These are phyloP conservation scores for Sitta carolinensis DNA, from an alignment of 2,797 vertebrate species.

Conservation along the genomic window DNA sequence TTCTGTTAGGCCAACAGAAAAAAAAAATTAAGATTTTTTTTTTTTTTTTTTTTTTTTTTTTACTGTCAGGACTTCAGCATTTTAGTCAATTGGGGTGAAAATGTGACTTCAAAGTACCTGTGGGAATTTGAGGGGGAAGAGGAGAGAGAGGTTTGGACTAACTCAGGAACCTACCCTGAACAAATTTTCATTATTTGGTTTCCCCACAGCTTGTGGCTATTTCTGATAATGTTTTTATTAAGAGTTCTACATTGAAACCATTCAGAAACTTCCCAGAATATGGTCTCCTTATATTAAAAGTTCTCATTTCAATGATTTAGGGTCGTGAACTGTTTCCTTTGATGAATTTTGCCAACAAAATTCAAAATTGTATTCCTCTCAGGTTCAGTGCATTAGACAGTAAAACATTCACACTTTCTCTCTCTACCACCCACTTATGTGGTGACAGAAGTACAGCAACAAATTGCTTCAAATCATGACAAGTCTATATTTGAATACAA, in stretches of 20 bases:
- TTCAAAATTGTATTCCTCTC: not conserved
- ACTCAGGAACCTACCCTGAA: not conserved
- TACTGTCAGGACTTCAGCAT: not conserved
- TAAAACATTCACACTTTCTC: not conserved
- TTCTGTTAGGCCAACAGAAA: not conserved
- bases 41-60: not conserved
- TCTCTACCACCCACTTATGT: not conserved
- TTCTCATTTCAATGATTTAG: not conserved
- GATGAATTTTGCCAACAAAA: not conserved
- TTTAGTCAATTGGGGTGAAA: not conserved
- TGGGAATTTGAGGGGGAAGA: not conserved
- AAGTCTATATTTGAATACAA: not conserved
- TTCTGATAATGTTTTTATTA: not conserved
- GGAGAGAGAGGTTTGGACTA: not conserved
- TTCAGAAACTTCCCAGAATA: rapidly evolving
- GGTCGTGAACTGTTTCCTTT: not conserved
- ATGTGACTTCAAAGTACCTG: not conserved
- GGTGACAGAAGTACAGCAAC: not conserved
- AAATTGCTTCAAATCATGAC: not conserved
- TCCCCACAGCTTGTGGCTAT: not conserved
- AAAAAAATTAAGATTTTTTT: not conserved
- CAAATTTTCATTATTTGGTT: not conserved
- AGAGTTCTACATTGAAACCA: not conserved
- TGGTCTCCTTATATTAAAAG: rapidly evolving
- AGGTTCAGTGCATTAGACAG: not conserved